Conservation (phyloP, 2,888 invertebrate genomes). For the Branchinecta sandiegonensis region DNA sequence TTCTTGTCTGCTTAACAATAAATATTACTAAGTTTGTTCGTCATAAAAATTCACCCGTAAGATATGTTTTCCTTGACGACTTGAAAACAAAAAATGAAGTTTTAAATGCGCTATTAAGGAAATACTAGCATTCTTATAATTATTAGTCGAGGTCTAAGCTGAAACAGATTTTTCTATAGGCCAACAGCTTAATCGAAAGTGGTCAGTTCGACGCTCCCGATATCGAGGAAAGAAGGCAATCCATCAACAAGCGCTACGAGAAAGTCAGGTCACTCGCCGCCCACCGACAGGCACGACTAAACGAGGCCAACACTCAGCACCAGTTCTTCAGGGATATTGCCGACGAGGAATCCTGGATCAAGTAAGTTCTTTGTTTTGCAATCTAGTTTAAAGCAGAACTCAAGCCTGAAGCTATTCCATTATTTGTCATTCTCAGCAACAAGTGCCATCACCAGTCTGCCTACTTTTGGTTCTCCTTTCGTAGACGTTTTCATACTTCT, state of each 20-base stretch:
- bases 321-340: constrained; percentile 99
- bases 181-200: constrained; percentile 85
- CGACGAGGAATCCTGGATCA: constrained; percentile 99
- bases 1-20: too few species aligned
- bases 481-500: too few species aligned
- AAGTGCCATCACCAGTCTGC: too few species aligned
- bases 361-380: constrained; percentile 38
- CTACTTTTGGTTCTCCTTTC: too few species aligned
- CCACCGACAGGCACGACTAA: constrained; percentile 75
- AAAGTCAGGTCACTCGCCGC: constrained; percentile 80
- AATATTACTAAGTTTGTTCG: too few species aligned
- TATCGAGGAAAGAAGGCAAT: constrained; percentile 79
- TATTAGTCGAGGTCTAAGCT: background rate
- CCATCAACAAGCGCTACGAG: constrained; percentile 93
- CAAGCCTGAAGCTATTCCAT: too few species aligned
- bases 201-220: constrained; percentile 95
- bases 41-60: too few species aligned
- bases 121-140: constrained; percentile 30
- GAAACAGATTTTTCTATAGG: constrained; percentile 87
- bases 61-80: too few species aligned
- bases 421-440: too few species aligned
- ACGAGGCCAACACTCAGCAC: constrained; percentile 93
- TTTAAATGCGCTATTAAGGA: constrained; percentile 19
- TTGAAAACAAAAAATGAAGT: too few species aligned
- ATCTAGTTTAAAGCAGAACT: too few species aligned